A percentile compares a stretch with the other conserved stretches of the same genome.
phyloP scores from a whole-genome alignment of 2,797 vertebrate genomes.

The Astyanax mexicanus region DNA sequence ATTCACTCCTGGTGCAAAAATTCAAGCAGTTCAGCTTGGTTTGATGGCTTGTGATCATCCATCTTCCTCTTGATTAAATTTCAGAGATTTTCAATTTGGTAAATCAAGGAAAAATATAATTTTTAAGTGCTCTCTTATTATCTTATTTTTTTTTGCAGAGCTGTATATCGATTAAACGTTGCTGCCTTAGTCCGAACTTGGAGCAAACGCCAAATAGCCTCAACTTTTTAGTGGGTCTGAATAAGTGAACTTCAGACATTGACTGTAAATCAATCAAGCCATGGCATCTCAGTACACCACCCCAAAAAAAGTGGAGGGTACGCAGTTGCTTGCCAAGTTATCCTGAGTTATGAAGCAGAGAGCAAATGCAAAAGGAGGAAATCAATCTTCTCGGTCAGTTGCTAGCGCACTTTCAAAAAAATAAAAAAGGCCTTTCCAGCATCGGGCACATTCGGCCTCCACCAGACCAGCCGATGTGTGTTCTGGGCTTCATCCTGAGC shows the following conservation, averaged over 20 bases:
- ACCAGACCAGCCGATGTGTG: constrained; percentile 46
- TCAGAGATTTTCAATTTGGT: no score
- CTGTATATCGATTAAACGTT: no score
- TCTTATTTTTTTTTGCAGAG: no score
- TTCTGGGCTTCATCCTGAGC: constrained; percentile 41
- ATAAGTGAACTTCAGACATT: constrained; percentile 1
- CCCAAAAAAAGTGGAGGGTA: not conserved
- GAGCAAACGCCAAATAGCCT: not conserved
- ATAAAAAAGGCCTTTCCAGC: constrained; percentile 40
- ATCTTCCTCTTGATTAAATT: no score
- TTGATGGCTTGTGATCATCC: no score
- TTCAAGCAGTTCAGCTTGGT: no score
- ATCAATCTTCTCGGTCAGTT: constrained; percentile 53
- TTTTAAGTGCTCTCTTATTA: no score
- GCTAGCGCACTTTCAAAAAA: constrained; percentile 19
- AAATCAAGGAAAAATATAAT: no score
- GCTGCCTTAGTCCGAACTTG: not conserved
- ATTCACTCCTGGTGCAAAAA: no score
- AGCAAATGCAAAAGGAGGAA: constrained; percentile 36
- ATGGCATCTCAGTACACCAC: not conserved
- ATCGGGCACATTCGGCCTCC: constrained; percentile 36
- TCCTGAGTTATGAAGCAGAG: constrained; percentile 38
- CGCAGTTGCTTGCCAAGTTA: constrained; percentile 29
- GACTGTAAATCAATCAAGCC: not conserved
- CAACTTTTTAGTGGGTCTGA: not conserved